A percentile compares a stretch with the other conserved stretches of the same genome.
These are phyloP conservation scores for Seriola quinqueradiata DNA, from an alignment of 2,113 vertebrate species.

Conservation along the genomic window DNA sequence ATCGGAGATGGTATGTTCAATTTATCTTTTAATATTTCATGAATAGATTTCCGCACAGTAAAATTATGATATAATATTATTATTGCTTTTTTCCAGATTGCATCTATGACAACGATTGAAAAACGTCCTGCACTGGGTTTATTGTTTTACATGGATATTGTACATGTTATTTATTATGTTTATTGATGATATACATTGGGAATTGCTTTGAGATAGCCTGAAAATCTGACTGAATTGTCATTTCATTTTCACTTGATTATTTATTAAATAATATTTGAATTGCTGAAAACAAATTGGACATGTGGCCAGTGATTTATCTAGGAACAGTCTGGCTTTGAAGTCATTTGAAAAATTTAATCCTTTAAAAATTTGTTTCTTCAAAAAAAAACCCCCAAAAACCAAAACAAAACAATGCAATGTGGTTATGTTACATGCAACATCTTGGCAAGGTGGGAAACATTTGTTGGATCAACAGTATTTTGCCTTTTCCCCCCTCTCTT, in stretches of 20 bases:
- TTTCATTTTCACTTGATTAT: conserved; percentile 12
- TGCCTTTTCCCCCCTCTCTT: background rate
- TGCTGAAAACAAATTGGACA: background rate
- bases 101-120: conserved; percentile 87
- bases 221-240: background rate
- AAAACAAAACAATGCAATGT: background rate
- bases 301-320: background rate
- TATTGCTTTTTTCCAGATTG: conserved; percentile 75
- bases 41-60: background rate
- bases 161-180: conserved; percentile 73
- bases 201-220: conserved; percentile 10
- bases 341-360: conserved; percentile 26
- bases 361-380: background rate
- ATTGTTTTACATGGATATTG: conserved; percentile 31
- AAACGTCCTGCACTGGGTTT: background rate
- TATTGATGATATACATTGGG: conserved; percentile 6
- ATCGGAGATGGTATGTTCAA: conserved; percentile 90
- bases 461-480: conserved; percentile 59
- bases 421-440: background rate
- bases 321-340: background rate
- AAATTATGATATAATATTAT: background rate
- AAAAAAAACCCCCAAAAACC: background rate
- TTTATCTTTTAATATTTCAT: background rate
- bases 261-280: conserved; percentile 10
- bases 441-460: background rate